phyloP scores from a whole-genome alignment of 2,113 vertebrate genomes.

The Zapus hudsonius region DNA sequence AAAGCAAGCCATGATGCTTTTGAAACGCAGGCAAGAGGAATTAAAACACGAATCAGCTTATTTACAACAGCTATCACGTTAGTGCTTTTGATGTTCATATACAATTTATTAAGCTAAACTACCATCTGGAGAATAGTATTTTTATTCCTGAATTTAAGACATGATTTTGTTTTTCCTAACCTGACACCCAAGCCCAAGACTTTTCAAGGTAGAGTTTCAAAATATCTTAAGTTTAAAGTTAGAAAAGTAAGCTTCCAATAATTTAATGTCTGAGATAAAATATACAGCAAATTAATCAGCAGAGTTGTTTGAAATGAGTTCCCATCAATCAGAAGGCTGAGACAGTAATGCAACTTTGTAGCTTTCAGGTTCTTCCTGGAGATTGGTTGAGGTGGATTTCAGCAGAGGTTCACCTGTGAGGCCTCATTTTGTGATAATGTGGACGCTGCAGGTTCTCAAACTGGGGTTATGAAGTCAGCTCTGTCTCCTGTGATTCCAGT shows the following conservation, averaged over 20 bases:
- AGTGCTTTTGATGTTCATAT: slow-evolving; percentile 67
- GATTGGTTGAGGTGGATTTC: not conserved
- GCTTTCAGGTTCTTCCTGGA: not conserved
- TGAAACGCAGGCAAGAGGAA: slow-evolving; percentile 88
- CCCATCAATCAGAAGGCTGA: not conserved
- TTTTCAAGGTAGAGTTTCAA: slow-evolving; percentile 19
- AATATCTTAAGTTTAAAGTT: slow-evolving; percentile 28
- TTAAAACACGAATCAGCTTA: slow-evolving; percentile 86
- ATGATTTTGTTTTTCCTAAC: not conserved
- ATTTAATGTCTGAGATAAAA: not conserved
- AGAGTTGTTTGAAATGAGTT: not conserved
- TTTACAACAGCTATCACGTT: slow-evolving; percentile 78
- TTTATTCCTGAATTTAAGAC: slow-evolving; percentile 17
- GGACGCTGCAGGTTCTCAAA: not conserved
- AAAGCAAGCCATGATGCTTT: slow-evolving; percentile 84
- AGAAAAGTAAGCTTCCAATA: slow-evolving; percentile 35
- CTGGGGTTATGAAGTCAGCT: slow-evolving; percentile 3
- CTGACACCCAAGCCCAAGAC: not conserved
- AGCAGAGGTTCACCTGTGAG: not conserved
- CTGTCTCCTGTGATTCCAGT: not conserved
- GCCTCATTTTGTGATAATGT: not conserved
- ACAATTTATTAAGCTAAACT: slow-evolving; percentile 41
- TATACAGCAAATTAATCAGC: not conserved
- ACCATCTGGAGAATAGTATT: not conserved
- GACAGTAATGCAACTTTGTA: not conserved